Percentiles rank a stretch among this genome's conserved stretches.
phyloP scores from a whole-genome alignment of 2,888 invertebrate species.

The Pyrrhosoma nymphula region DNA sequence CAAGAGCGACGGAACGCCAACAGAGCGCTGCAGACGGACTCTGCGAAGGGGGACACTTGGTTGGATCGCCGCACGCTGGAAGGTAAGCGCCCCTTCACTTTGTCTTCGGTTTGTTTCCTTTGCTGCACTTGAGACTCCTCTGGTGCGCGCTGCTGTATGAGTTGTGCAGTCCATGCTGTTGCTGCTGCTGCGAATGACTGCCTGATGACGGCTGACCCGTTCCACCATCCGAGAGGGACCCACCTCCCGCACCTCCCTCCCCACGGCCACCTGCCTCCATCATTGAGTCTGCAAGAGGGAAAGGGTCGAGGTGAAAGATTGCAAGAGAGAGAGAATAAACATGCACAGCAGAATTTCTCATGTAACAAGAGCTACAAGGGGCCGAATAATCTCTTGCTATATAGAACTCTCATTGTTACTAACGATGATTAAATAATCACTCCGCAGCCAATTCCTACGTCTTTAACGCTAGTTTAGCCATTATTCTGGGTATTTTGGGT shows the following conservation, averaged over 20 bases:
- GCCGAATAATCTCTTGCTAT: too few relatives aligned
- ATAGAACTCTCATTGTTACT: too few relatives aligned
- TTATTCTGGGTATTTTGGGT: too few relatives aligned
- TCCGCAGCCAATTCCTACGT: too few relatives aligned
- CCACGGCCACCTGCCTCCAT: constrained; percentile 51
- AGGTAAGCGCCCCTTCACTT: constrained; percentile 58
- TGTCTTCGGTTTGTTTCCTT: constrained; percentile 50
- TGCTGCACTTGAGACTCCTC: constrained; percentile 62
- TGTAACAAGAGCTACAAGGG: too few relatives aligned
- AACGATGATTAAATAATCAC: too few relatives aligned
- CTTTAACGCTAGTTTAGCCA: too few relatives aligned
- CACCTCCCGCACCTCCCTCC: constrained; percentile 32
- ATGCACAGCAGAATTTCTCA: too few relatives aligned
- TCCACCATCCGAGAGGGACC: constrained; percentile 25
- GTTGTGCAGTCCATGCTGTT: constrained; percentile 47
- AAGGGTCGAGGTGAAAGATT: neutral
- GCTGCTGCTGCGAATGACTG: constrained; percentile 32
- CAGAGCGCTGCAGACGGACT: constrained; percentile 54
- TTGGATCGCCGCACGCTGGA: neutral
- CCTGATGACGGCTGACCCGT: constrained; percentile 28
- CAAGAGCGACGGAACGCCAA: constrained; percentile 53
- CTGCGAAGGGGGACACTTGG: constrained; percentile 24
- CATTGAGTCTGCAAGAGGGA: constrained; percentile 21
- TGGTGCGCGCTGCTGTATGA: constrained; percentile 49
- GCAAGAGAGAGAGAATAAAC: neutral